Base-by-base conservation (phyloP, 2,888 invertebrate genomes). In the Meteorus colon region DNA sequence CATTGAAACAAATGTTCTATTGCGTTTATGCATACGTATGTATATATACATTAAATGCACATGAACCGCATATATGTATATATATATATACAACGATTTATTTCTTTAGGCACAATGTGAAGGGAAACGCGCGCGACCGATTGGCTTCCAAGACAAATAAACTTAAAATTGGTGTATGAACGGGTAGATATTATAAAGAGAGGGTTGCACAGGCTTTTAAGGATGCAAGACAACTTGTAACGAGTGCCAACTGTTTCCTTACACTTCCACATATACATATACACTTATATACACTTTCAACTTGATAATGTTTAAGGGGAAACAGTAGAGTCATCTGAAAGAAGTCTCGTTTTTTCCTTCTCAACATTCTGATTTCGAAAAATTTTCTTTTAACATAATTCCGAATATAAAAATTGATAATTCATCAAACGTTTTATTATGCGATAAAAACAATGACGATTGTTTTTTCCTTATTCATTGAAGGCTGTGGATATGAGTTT, bases 101-200 rank as follows among this genome's bases (percentile, higher is more conserved):
- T 85, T 85, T 85, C 84, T 84, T 84, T 81, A 85, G 82, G 82
- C 84, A 84, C 85, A 85, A 85, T 85, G 84, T 85, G 84, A 84
- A 85, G 86, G 85, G 84, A 85, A 85, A 85, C 83, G 84, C 19
- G 55, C 79, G 55, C 79, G 82, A 83, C 84, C 80, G 85, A 86
- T 86, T 84, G 83, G 84, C 84, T 86, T 85, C 84, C 84, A 85
- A 85, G 84, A 84, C 83, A 86, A 85, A 85, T 85, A 85, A 85
- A 85, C 86, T 80, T 73, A 29, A 62, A 19, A 79, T 78, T 79
- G 77, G 68, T 79, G 81, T 55, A 55, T 48, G 48, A 48, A 16
- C 48, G 48, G 48, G 48, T 48, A 48, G 16, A 48, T 48, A 55
- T 19, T n/a, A 4, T 55, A 19, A 16, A n/a, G 63, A 41, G 72